phyloP scores from a whole-genome alignment of 2,888 invertebrate species.

The Hecatera dysodea region DNA sequence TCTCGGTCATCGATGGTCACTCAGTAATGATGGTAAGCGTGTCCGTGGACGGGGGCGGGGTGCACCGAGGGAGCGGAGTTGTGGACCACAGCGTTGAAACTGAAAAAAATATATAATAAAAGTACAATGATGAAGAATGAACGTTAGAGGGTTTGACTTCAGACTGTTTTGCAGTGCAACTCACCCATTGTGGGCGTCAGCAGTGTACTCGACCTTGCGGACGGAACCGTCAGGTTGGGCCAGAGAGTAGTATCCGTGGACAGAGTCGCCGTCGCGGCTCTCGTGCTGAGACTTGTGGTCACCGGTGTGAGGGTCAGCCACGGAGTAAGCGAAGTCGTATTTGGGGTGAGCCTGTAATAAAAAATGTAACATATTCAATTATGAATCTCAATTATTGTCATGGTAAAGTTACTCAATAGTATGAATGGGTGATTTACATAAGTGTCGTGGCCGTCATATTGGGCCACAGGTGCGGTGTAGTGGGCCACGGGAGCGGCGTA shows the following conservation, averaged over 20 bases:
- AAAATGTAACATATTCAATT: fast-evolving
- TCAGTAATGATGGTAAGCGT: slow-evolving; percentile 76
- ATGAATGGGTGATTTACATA: slow-evolving; percentile 57
- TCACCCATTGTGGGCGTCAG: slow-evolving; percentile 76
- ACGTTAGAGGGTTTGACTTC: background rate
- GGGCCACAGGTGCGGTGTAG: slow-evolving; percentile 65
- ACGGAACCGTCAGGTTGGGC: slow-evolving; percentile 89
- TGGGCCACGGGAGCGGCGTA: slow-evolving; percentile 67
- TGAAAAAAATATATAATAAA: slow-evolving; percentile 59
- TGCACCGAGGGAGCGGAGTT: slow-evolving; percentile 82
- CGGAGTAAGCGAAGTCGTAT: slow-evolving; percentile 89
- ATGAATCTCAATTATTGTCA: background rate
- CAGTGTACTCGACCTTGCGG: slow-evolving; percentile 88
- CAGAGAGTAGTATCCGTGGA: slow-evolving; percentile 90
- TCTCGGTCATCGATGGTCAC: slow-evolving; percentile 13
- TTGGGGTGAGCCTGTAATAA: slow-evolving; percentile 80
- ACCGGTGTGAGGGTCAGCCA: slow-evolving; percentile 90
- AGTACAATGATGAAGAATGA: background rate
- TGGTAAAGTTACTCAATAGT: background rate
- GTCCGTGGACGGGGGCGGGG: slow-evolving; percentile 74
- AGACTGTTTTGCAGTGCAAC: background rate
- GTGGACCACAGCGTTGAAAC: slow-evolving; percentile 88
- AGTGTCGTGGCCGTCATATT: slow-evolving; percentile 70
- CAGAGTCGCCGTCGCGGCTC: slow-evolving; percentile 88
- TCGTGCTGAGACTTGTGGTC: slow-evolving; percentile 91